Evolutionary conservation across 1,140 invertebrate genomes (phyloP).

Genomic region (Drosophila navojoa): DNA sequence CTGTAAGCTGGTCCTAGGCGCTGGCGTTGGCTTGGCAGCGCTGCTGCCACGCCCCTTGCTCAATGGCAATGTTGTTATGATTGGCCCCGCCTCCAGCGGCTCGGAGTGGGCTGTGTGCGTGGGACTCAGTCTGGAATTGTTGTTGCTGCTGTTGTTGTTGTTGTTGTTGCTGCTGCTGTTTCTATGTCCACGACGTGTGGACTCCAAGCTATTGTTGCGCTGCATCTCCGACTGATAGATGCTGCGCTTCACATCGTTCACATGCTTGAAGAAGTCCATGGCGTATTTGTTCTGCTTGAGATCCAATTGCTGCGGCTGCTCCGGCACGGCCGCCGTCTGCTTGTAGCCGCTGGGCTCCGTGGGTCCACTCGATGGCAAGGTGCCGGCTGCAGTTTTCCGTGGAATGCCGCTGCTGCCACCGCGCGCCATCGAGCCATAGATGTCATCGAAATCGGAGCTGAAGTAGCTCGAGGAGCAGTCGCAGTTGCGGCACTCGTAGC

Average conservation of each 20-base stretch:
- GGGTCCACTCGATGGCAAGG: slow-evolving; percentile 57
- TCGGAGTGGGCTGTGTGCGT: slow-evolving; percentile 26
- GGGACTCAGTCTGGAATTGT: slow-evolving; percentile 27
- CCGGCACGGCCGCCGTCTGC: slow-evolving; percentile 10
- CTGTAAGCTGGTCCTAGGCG: slow-evolving; percentile 65
- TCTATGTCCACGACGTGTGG: slow-evolving; percentile 33
- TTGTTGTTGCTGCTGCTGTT: neutral
- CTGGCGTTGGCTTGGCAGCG: slow-evolving; percentile 64
- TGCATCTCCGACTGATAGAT: slow-evolving; percentile 83
- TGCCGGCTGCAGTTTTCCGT: slow-evolving; percentile 74
- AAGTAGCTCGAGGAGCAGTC: slow-evolving; percentile 83
- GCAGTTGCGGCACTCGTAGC: slow-evolving; percentile 81
- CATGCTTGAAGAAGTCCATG: slow-evolving; percentile 83
- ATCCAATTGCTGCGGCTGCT: slow-evolving; percentile 48
- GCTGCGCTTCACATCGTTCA: slow-evolving; percentile 82
- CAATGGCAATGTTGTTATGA: slow-evolving; percentile 66
- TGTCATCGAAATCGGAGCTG: slow-evolving; percentile 83
- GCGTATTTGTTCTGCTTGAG: slow-evolving; percentile 82
- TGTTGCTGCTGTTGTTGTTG: slow-evolving; percentile 2
- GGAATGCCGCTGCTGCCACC: slow-evolving; percentile 75
- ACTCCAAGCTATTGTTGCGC: slow-evolving; percentile 69
- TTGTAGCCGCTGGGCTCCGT: slow-evolving; percentile 30
- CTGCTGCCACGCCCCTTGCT: slow-evolving; percentile 62
- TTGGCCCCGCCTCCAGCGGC: slow-evolving; percentile 35
- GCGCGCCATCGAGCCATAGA: slow-evolving; percentile 70